phyloP scores from a whole-genome alignment of 2,797 vertebrate species.

The Vireo griseus region DNA sequence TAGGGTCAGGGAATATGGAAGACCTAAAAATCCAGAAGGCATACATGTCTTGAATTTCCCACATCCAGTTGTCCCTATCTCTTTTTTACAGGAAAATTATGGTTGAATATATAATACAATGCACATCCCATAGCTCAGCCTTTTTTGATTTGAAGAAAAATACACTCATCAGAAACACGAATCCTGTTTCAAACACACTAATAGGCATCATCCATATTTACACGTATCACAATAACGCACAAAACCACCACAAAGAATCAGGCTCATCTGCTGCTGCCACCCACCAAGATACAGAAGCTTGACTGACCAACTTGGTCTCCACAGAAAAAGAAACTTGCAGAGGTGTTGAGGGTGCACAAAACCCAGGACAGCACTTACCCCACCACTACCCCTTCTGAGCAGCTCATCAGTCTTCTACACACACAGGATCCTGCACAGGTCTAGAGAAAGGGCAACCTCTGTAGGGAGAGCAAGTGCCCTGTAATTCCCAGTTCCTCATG shows the following conservation, averaged over 20 bases:
- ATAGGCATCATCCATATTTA: background rate
- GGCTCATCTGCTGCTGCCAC: background rate
- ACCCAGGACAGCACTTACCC: background rate
- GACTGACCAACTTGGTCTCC: background rate
- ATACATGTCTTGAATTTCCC: background rate
- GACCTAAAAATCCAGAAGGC: background rate
- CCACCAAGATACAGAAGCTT: background rate
- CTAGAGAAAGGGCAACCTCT: background rate
- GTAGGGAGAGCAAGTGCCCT: background rate
- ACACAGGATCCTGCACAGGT: fast-evolving
- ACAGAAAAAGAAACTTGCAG: background rate
- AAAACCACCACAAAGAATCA: background rate
- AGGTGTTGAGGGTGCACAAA: background rate
- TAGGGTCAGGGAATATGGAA: background rate
- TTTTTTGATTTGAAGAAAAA: background rate
- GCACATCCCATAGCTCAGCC: background rate
- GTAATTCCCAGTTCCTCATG: background rate
- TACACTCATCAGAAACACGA: background rate
- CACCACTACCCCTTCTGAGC: background rate
- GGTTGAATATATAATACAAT: background rate
- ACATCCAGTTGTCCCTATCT: background rate
- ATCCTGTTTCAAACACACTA: background rate
- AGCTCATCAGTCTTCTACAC: background rate
- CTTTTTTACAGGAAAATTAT: background rate
- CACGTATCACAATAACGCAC: background rate